Evolutionary conservation across 2,113 vertebrate genomes (phyloP), one percentile per base, ranked within the genome.

Genomic region (Eurystomus gularis): DNA sequence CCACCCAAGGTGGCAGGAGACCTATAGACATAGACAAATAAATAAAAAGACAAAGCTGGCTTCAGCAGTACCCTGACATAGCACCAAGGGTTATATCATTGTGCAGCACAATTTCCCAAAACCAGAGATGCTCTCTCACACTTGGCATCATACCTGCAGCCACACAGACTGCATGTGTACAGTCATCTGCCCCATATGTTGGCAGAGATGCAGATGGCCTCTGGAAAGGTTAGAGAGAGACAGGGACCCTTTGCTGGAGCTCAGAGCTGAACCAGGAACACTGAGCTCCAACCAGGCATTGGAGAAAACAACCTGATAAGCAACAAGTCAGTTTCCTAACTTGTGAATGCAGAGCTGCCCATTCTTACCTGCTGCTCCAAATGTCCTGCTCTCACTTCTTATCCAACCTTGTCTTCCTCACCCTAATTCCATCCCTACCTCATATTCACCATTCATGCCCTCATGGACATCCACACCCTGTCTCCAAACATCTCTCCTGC

Each of bases 21-120:
- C 24, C 9, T 69, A 10, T 2, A 54, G 19, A 79, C 48, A 66
- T 26, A 71, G 70, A 46, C 5, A 37, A 13, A 11, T 2, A 25
- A 57, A 62, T 8, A 42, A 46, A 86, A 73, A 35, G 9, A 33
- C 2, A 35, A 81, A 75, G 7, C 9, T 24, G 39, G 7, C 28
- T 58, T 48, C 31, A 75, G 8, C 49, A 52, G 21, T 17, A 42
- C 24, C 17, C 8, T 20, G 8, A 17, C 9, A 5, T 0, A 0
- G 44, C 46, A 83, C 37, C 28, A 46, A 24, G 23, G 57, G 7
- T 33, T 9, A 1, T 28, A 48, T 39, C 66, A 8, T 10, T 16
- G 17, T 21, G 8, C 15, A 70, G 37, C 31, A 52, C 16, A 2
- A 11, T 28, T 88, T 69, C 44, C 35, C 37, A 40, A 55, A 46